These are phyloP conservation scores for Drosophila ercepeae DNA, from an alignment of 1,140 invertebrate species.

Conservation along the genomic window DNA sequence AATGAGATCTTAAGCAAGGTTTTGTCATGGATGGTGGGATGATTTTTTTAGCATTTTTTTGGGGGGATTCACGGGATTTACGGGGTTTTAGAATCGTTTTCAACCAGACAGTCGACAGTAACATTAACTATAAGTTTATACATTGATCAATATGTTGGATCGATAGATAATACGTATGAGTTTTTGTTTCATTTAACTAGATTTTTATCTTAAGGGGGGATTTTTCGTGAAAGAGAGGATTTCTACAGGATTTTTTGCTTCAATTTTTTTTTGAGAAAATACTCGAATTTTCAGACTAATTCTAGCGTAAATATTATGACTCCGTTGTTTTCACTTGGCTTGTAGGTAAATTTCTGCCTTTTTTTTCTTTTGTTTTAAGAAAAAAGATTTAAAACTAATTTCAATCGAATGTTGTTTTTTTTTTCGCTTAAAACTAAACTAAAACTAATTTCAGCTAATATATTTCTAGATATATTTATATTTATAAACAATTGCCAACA, in stretches of 20 bases:
- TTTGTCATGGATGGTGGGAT: background rate
- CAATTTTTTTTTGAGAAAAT: slow-evolving; percentile 14
- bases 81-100: background rate
- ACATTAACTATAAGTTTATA: slow-evolving; percentile 43
- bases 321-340: slow-evolving; percentile 40
- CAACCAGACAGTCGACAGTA: slow-evolving; percentile 12
- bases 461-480: slow-evolving; percentile 9
- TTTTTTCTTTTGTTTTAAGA: background rate
- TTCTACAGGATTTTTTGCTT: slow-evolving; percentile 15
- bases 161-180: slow-evolving; percentile 68
- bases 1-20: slow-evolving; percentile 18
- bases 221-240: slow-evolving; percentile 10
- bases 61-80: background rate
- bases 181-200: slow-evolving; percentile 68
- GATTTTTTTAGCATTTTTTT: background rate
- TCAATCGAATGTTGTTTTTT: background rate
- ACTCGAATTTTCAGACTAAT: slow-evolving; percentile 19
- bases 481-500: slow-evolving; percentile 9
- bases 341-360: background rate
- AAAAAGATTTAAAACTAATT: slow-evolving; percentile 18
- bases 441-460: slow-evolving; percentile 44
- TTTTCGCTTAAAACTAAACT: slow-evolving; percentile 23
- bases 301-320: slow-evolving; percentile 32
- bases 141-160: slow-evolving; percentile 26
- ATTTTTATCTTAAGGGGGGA: slow-evolving; percentile 44